Percentiles rank a stretch among this genome's conserved stretches.
Evolutionary conservation across 2,888 invertebrate species (phyloP).

Genomic region (Ichneumon xanthorius): DNA sequence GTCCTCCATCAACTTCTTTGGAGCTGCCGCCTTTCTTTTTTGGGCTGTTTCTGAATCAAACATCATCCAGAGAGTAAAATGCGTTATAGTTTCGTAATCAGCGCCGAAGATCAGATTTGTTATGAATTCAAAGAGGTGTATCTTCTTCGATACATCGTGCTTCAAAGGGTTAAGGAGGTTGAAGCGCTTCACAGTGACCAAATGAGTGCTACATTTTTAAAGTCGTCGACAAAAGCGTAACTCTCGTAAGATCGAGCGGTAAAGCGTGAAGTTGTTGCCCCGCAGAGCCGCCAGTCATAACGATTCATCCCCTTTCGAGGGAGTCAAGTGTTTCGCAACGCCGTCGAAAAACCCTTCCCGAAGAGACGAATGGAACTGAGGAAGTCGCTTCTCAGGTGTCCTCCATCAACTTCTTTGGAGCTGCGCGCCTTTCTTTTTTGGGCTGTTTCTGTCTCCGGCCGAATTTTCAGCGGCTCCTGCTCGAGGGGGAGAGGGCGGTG

Average conservation of each 20-base stretch:
- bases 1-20: conserved; percentile 56
- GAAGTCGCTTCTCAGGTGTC: conserved; percentile 72
- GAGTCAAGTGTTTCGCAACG: conserved; percentile 74
- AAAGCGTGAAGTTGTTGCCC: conserved; percentile 76
- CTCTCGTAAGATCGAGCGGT: conserved; percentile 77
- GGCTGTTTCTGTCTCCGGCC: not conserved
- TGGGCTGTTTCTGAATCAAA: not conserved
- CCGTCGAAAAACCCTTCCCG: conserved; percentile 35
- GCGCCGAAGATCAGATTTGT: too few relatives aligned
- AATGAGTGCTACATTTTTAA: too few relatives aligned
- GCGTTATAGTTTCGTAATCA: too few relatives aligned
- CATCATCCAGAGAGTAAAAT: too few relatives aligned
- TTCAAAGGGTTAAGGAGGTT: too few relatives aligned
- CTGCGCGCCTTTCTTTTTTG: not conserved
- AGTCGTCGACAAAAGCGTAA: conserved; percentile 6
- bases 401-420: conserved; percentile 24
- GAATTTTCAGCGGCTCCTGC: conserved; percentile 19
- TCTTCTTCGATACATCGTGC: too few relatives aligned
- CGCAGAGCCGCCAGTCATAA: conserved; percentile 73
- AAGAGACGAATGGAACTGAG: conserved; percentile 72
- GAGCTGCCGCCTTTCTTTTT: not conserved
- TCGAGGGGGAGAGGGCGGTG: not conserved
- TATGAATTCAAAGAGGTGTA: too few relatives aligned
- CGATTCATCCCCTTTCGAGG: conserved; percentile 78
- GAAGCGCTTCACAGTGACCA: too few relatives aligned